These are phyloP conservation scores for Metopolophium dirhodum DNA, from an alignment of 1,140 invertebrate species.

Conservation along the genomic window DNA sequence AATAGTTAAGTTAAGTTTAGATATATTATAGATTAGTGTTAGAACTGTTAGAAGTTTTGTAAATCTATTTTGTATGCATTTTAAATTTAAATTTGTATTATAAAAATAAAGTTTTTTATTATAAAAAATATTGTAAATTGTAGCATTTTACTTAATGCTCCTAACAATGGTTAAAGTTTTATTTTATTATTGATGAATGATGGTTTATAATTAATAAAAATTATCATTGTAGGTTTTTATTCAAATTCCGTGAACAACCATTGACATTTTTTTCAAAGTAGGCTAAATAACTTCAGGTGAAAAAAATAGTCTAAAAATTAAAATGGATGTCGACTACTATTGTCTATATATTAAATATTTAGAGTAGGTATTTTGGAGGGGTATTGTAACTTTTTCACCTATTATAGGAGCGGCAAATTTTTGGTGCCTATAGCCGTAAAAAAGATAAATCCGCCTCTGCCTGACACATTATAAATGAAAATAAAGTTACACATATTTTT, in stretches of 20 bases:
- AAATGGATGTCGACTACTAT: too few species aligned
- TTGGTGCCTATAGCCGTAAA: too few species aligned
- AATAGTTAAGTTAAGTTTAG: background rate
- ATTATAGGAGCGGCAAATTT: too few species aligned
- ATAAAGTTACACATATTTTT: too few species aligned
- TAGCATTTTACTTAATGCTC: background rate
- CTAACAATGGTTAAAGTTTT: conserved; percentile 23
- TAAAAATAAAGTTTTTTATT: conserved; percentile 20
- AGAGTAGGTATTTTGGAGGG: too few species aligned
- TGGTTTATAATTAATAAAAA: conserved; percentile 12
- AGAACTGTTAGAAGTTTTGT: background rate
- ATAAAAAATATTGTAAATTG: conserved; percentile 19
- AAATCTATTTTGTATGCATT: background rate
- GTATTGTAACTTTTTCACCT: too few species aligned
- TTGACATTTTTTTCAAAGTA: background rate
- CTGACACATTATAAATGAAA: too few species aligned
- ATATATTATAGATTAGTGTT: conserved; percentile 10
- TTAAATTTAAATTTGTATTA: conserved; percentile 19
- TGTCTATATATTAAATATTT: too few species aligned
- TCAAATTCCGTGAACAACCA: background rate
- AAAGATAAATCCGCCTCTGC: too few species aligned
- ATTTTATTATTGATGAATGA: conserved; percentile 22
- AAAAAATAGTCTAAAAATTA: background rate
- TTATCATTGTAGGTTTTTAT: background rate
- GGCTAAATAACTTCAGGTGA: background rate